Percentiles rank a stretch among this genome's conserved stretches.
Evolutionary conservation across 2,888 invertebrate species (phyloP).

Genomic region (Drymonia ruficornis): DNA sequence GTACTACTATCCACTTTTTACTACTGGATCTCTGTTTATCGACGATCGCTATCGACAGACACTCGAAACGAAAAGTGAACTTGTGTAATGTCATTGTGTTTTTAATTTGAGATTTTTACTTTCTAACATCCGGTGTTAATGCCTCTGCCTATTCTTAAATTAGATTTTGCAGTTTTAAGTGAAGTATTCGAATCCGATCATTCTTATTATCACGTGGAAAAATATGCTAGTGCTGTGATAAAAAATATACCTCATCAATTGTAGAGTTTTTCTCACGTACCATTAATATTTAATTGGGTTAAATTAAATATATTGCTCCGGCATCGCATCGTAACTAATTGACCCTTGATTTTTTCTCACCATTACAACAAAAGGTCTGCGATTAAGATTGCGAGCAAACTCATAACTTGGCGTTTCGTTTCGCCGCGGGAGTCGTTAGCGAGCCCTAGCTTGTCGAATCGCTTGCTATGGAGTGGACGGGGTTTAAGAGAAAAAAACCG

Average conservation of each 20-base stretch:
- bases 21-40: constrained; percentile 53
- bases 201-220: neutral
- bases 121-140: constrained; percentile 53
- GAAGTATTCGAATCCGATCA: constrained; percentile 6
- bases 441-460: constrained; percentile 58
- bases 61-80: constrained; percentile 67
- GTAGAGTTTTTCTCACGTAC: no score
- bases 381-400: neutral
- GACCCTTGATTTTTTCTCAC: neutral
- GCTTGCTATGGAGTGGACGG: constrained; percentile 54
- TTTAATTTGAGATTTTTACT: constrained; percentile 59
- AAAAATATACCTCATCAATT: no score
- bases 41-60: constrained; percentile 58
- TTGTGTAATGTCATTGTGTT: constrained; percentile 48
- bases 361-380: neutral
- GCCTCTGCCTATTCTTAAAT: neutral
- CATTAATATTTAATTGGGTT: no score
- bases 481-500: constrained; percentile 71
- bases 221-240: no score
- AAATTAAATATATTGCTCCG: no score
- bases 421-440: constrained; percentile 12
- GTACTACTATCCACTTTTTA: constrained; percentile 56
- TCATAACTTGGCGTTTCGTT: constrained; percentile 3
- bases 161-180: neutral
- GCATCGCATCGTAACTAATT: no score